Evolutionary conservation across 2,797 vertebrate species (phyloP).

Genomic region (Sebastes dallii): DNA sequence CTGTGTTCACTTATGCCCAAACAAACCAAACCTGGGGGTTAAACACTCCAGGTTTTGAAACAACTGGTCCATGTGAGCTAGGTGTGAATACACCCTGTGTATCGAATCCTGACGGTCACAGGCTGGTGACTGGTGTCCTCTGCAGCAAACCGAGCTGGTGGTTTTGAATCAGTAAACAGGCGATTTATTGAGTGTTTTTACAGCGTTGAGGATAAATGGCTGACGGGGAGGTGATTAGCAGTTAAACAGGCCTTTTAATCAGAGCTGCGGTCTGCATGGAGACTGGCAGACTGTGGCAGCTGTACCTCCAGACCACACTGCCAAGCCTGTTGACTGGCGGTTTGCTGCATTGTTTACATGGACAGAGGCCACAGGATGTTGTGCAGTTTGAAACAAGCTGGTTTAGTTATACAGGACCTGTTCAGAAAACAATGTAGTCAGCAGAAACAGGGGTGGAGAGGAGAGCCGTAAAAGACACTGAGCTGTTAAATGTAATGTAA

Average conservation of each 20-base stretch:
- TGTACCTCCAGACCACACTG: conserved; percentile 46
- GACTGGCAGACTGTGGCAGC: conserved; percentile 58
- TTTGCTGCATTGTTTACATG: conserved; percentile 54
- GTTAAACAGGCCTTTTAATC: conserved; percentile 60
- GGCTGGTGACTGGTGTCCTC: background rate
- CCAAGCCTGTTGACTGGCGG: conserved; percentile 32
- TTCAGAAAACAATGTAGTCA: conserved; percentile 14
- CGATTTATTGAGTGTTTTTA: conserved; percentile 38
- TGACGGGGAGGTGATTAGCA: conserved; percentile 46
- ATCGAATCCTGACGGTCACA: background rate
- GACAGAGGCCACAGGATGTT: conserved; percentile 40
- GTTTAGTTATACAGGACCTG: conserved; percentile 18
- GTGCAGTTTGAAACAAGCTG: conserved; percentile 27
- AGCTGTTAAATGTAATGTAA: background rate
- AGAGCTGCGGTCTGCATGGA: conserved; percentile 56
- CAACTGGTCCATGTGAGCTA: background rate
- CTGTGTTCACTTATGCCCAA: background rate
- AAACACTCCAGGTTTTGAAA: background rate
- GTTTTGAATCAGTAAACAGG: conserved; percentile 48
- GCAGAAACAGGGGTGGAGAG: background rate
- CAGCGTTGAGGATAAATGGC: conserved; percentile 41
- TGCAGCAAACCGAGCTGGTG: conserved; percentile 6
- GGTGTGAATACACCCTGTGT: background rate
- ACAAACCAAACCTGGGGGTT: too few species aligned
- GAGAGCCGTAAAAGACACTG: background rate